Evolutionary conservation across 2,113 vertebrate species (phyloP).

Genomic region (Ailuropoda melanoleuca): DNA sequence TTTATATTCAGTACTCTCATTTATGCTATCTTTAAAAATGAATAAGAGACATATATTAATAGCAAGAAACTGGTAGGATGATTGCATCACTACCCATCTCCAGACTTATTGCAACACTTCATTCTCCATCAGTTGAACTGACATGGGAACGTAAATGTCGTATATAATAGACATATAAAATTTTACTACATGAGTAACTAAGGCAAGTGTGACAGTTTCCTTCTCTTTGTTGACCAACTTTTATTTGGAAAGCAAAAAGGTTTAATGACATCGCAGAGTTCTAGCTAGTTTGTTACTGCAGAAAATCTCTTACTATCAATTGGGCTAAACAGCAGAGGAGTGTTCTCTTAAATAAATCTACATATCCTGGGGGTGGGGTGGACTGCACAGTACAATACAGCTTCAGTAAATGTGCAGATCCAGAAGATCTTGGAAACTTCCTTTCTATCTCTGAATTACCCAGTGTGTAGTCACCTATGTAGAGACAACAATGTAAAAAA

Average conservation of each 20-base stretch:
- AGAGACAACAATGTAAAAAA: not conserved
- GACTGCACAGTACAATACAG: not conserved
- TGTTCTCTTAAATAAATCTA: not conserved
- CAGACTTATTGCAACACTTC: slow-evolving; percentile 84
- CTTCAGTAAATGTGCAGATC: not conserved
- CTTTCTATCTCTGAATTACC: not conserved
- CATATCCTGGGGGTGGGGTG: not conserved
- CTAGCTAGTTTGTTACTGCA: not conserved
- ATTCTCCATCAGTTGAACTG: slow-evolving; percentile 84
- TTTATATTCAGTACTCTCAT: slow-evolving; percentile 90
- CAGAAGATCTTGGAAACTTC: not conserved
- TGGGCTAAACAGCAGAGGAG: not conserved
- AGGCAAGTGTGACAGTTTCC: slow-evolving; percentile 49
- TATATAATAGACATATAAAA: slow-evolving; percentile 77
- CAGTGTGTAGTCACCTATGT: not conserved
- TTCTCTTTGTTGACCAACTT: slow-evolving; percentile 64
- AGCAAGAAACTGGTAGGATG: slow-evolving; percentile 84
- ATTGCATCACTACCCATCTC: slow-evolving; percentile 85
- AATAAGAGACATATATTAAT: slow-evolving; percentile 89
- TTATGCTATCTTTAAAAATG: slow-evolving; percentile 88
- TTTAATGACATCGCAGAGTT: not conserved
- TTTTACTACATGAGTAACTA: slow-evolving; percentile 58
- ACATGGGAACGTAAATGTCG: slow-evolving; percentile 79
- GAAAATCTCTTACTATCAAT: not conserved
- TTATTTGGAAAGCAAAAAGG: not conserved